Evolutionary conservation across 2,797 vertebrate species (phyloP), one percentile per base, ranked within the genome.

Genomic region (Botia kubotai): DNA sequence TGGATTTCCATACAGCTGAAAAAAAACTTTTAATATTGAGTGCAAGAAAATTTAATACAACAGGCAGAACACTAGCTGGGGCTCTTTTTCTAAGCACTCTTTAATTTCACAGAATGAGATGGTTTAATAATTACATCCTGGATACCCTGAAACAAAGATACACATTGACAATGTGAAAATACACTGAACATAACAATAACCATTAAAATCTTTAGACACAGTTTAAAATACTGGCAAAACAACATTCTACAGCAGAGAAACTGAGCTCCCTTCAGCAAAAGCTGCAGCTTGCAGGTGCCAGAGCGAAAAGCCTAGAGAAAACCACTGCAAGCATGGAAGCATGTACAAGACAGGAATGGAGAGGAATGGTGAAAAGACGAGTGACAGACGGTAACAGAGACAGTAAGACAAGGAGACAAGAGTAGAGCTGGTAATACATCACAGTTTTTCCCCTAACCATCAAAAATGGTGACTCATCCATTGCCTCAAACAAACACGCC

Each of bases 391-490:
- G 21, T n/a, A 70, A 8, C 5, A 33, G 26, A 66, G n/a, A 36
- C 5, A 17, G 13, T 33, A 36, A 63, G 14, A 66, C 8, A 43
- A 11, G 19, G 48, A 79, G 70, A 68, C 33, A 72, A 79, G 46
- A 16, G 10, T 72, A 79, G 29, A 72, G 70, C 63, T 72, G 71
- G 50, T 73, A 73, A 73, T 53, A 55, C 69, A 65, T 72, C 58
- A 75, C 8, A 60, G 48, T 60, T 65, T 77, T 81, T 82, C 72
- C 68, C 69, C 52, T 74, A 43, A 84, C 74, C 74, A 78, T 48
- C 79, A 82, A 77, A 85, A 78, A 85, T 68, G 74, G 83, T 87
- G 84, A 85, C 72, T 85, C 84, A 87, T 79, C 46, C 66, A 71
- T 73, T 55, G 66, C 70, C 69, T 39, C 58, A 58, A 58, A 76